Conservation (phyloP, 2,888 invertebrate species). For the Calephelis perditalis region DNA sequence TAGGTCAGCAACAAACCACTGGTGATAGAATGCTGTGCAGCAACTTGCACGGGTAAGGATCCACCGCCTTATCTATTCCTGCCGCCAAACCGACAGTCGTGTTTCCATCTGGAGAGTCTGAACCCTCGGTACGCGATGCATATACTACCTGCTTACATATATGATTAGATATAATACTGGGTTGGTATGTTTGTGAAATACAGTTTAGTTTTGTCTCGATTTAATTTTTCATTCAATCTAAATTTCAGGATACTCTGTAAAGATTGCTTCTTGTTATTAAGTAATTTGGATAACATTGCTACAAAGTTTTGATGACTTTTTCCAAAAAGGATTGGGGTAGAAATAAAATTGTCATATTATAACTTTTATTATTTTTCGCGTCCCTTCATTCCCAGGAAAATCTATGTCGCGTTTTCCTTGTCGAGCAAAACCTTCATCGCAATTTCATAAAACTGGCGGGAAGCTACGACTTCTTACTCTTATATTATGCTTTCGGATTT, state of each 20-base stretch:
- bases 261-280: neutral
- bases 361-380: slow-evolving; percentile 12
- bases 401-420: neutral
- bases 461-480: neutral
- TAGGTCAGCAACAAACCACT: too few species aligned
- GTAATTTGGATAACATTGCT: slow-evolving; percentile 4
- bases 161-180: too few species aligned
- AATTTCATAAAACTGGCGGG: slow-evolving; percentile 8
- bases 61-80: too few species aligned
- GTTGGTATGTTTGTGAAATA: too few species aligned
- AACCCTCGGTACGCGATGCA: too few species aligned
- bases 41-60: too few species aligned
- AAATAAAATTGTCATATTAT: slow-evolving; percentile 11
- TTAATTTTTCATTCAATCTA: too few species aligned
- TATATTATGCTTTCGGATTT: neutral
- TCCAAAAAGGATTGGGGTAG: neutral
- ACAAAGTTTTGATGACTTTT: slow-evolving; percentile 8
- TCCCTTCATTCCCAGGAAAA: slow-evolving; percentile 12
- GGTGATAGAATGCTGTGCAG: too few species aligned
- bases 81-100: too few species aligned
- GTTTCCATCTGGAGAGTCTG: too few species aligned
- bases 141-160: too few species aligned
- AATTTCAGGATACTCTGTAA: neutral
- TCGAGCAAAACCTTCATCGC: slow-evolving; percentile 10
- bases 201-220: too few species aligned